A percentile compares a stretch with the other conserved stretches of the same genome.
phyloP scores from a whole-genome alignment of 2,113 vertebrate species.

The Sakesphorus luctuosus region DNA sequence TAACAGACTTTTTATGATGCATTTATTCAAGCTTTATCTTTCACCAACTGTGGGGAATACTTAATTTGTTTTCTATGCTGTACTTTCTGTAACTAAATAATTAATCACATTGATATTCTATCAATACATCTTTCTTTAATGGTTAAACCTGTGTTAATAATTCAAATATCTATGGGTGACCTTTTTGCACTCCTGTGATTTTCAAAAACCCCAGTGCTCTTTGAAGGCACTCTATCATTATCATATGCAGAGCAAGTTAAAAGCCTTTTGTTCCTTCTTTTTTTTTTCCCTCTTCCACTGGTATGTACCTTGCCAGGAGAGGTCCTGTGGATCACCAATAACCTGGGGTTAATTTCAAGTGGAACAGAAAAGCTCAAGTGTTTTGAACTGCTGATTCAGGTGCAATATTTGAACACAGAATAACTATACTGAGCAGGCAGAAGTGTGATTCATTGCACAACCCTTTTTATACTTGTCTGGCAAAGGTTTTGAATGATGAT shows the following conservation, averaged over 20 bases:
- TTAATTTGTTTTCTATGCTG: constrained; percentile 72
- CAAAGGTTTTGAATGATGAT: background rate
- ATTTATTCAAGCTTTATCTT: constrained; percentile 62
- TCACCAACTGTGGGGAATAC: constrained; percentile 23
- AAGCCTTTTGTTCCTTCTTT: constrained; percentile 70
- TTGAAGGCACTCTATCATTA: constrained; percentile 71
- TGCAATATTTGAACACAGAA: constrained; percentile 10
- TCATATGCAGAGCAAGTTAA: constrained; percentile 58
- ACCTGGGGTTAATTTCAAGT: constrained; percentile 48
- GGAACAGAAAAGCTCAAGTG: constrained; percentile 60
- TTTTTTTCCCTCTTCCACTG: background rate
- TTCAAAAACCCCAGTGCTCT: constrained; percentile 75
- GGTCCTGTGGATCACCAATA: background rate
- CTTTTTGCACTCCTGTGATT: constrained; percentile 77
- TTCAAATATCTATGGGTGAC: constrained; percentile 86
- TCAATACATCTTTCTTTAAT: constrained; percentile 91
- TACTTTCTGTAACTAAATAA: constrained; percentile 91
- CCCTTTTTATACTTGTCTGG: background rate
- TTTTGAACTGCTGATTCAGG: constrained; percentile 59
- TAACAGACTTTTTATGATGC: constrained; percentile 61
- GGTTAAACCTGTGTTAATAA: constrained; percentile 92
- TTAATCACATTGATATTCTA: constrained; percentile 89
- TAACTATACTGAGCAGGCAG: background rate
- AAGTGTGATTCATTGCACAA: background rate
- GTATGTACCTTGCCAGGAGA: constrained; percentile 12